These are phyloP conservation scores for Andrena praecox DNA, from an alignment of 2,888 invertebrate species.

Conservation along the genomic window DNA sequence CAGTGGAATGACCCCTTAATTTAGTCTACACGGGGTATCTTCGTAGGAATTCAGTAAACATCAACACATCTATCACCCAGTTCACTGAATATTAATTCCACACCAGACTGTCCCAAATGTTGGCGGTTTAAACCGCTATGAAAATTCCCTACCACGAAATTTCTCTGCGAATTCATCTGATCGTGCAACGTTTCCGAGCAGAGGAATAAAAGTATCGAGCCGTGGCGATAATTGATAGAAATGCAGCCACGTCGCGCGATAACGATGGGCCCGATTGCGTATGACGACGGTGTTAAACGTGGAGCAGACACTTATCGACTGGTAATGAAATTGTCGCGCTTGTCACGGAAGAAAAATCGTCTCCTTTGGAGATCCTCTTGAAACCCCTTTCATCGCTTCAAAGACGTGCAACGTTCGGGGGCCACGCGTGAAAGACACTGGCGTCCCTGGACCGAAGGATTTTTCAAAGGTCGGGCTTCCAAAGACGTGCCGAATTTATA, in stretches of 20 bases:
- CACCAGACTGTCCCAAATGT: no score
- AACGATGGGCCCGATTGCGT: background rate
- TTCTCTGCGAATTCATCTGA: no score
- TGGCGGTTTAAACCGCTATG: no score
- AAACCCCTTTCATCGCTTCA: no score
- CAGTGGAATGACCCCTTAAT: no score
- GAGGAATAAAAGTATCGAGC: background rate
- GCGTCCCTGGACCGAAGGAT: background rate
- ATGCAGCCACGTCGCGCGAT: conserved; percentile 1
- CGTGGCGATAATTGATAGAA: conserved; percentile 20
- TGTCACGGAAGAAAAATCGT: no score
- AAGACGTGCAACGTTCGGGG: background rate
- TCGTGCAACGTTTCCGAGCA: background rate
- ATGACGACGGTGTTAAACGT: background rate
- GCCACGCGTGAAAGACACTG: background rate
- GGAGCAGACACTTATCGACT: background rate
- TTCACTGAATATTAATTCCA: no score
- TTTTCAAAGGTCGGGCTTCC: background rate
- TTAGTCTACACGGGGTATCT: no score
- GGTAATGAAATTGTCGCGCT: no score
- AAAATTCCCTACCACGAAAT: background rate
- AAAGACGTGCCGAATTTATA: background rate
- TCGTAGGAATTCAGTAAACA: no score
- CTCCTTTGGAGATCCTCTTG: no score
- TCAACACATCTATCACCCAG: no score